A percentile compares a stretch with the other conserved stretches of the same genome.
These are phyloP conservation scores for Orgyia antiqua DNA, from an alignment of 2,888 invertebrate genomes.

Conservation along the genomic window DNA sequence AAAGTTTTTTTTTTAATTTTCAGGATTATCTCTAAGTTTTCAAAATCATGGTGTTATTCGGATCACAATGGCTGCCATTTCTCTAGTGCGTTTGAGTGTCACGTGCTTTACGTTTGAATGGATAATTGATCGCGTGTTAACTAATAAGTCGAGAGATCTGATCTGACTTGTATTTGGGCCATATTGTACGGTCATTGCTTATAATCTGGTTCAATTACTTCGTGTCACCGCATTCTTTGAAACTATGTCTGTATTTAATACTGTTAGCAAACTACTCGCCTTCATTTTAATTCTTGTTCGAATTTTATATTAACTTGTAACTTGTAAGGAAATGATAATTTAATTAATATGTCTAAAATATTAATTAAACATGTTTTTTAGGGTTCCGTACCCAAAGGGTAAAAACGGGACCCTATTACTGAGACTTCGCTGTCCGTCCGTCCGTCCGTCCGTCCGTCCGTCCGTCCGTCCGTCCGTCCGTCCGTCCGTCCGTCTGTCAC, in stretches of 20 bases:
- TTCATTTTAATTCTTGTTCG: background rate
- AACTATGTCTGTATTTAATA: background rate
- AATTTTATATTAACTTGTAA: background rate
- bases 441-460: too few species aligned
- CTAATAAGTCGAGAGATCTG: conserved; percentile 26
- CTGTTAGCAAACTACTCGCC: background rate
- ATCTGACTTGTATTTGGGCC: conserved; percentile 28
- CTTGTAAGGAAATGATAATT: background rate
- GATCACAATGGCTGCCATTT: conserved; percentile 32
- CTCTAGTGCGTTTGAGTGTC: conserved; percentile 23
- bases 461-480: too few species aligned
- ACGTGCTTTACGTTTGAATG: conserved; percentile 34
- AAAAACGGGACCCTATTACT: too few species aligned
- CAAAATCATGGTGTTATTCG: conserved; percentile 12
- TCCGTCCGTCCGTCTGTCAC: too few species aligned
- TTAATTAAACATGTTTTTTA: too few species aligned
- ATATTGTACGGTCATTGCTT: conserved; percentile 24
- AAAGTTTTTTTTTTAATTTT: too few species aligned
- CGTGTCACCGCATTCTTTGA: conserved; percentile 8
- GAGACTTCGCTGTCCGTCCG: too few species aligned
- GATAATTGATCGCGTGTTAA: conserved; percentile 41
- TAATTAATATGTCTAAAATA: too few species aligned
- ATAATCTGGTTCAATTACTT: conserved; percentile 21
- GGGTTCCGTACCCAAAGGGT: too few species aligned
- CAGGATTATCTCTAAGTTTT: conserved; percentile 6